Base-by-base conservation (phyloP, 1,140 invertebrate genomes). In the Eriosoma lanigerum region DNA sequence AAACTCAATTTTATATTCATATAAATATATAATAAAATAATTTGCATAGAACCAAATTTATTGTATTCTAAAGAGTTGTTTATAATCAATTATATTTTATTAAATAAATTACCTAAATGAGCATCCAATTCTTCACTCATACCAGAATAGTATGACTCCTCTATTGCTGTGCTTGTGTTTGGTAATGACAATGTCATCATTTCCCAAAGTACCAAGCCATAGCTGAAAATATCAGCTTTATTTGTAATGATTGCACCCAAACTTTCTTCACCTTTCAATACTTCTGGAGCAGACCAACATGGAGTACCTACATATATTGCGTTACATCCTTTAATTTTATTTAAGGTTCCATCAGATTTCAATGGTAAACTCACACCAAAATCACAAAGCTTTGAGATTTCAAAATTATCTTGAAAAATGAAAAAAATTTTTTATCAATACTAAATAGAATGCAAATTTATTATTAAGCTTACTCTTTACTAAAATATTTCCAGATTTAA, bases 401-500 rank as follows among this genome's bases (percentile, higher is more conserved):
- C 88, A 85, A 93, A 93, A 84, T 94, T 89, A 29, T 89, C 90
- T 84, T 92, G n/a, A n/a, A n/a, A n/a, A n/a, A n/a, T 91, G 6
- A 1, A 13, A 93, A 85, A 12, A n/a, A n/a, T n/a, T n/a, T n/a
- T n/a, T n/a, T n/a, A n/a, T n/a, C n/a, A n/a, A n/a, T n/a, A n/a
- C n/a, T n/a, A n/a, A n/a, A n/a, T n/a, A n/a, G n/a, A n/a, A n/a
- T n/a, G n/a, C n/a, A n/a, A n/a, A n/a, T n/a, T n/a, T n/a, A n/a
- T n/a, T n/a, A n/a, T n/a, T 19, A 15, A 19, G 24, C 21, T 24
- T 78, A 85, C 85, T 84, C 83, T 85, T 86, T 21, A 87, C 84
- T 29, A 96, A 87, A 48, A 96, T 87, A 86, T 96, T 96, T 82
- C 89, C 91, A 81, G 93, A 94, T 86, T 96, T 96, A 19, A 96